Conservation (phyloP, 2,113 vertebrate species). For the Rhombomys opimus region DNA sequence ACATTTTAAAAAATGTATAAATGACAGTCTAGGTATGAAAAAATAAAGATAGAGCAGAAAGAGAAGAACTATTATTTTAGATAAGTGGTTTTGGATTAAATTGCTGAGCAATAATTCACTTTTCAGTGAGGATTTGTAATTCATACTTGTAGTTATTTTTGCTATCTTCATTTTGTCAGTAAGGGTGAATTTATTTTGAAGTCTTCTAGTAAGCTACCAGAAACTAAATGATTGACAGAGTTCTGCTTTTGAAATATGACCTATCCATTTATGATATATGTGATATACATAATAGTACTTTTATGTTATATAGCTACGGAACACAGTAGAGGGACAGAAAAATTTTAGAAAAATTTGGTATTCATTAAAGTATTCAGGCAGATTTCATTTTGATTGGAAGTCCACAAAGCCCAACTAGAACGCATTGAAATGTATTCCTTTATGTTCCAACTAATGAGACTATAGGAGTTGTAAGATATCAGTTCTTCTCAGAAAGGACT, state of each 20-base stretch:
- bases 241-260: not conserved
- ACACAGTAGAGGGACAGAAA: not conserved
- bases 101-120: not conserved
- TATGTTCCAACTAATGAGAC: not conserved
- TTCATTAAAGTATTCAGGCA: not conserved
- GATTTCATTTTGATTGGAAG: not conserved
- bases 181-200: not conserved
- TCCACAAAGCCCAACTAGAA: constrained; percentile 13
- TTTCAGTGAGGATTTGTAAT: constrained; percentile 24
- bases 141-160: not conserved
- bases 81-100: not conserved
- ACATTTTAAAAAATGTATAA: not conserved
- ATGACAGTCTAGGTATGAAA: not conserved
- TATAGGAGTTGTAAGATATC: not conserved
- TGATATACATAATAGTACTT: not conserved
- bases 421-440: not conserved
- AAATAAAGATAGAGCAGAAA: not conserved
- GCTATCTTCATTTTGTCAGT: not conserved
- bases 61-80: not conserved
- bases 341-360: not conserved
- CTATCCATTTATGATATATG: not conserved
- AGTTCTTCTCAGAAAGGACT: not conserved
- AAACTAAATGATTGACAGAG: not conserved
- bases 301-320: not conserved
- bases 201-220: not conserved